Evolutionary conservation across 2,113 vertebrate genomes (phyloP).

Genomic region (Limnothrissa miodon): DNA sequence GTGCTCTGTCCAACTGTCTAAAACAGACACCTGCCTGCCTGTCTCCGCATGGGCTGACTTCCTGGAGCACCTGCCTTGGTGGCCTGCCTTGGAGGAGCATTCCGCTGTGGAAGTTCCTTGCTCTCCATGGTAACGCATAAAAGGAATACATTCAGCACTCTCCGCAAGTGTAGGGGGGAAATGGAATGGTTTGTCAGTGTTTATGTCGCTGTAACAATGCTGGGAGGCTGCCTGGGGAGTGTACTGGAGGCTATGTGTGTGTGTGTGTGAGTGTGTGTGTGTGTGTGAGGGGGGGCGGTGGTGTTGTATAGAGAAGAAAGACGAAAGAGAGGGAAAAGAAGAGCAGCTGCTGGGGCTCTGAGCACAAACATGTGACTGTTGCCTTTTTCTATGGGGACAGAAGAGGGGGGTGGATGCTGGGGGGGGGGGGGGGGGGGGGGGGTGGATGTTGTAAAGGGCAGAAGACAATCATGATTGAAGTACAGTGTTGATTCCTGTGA

Average conservation of each 20-base stretch:
- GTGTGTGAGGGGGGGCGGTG: no score
- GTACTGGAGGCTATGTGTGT: slow-evolving; percentile 45
- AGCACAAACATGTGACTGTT: slow-evolving; percentile 72
- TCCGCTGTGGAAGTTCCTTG: slow-evolving; percentile 48
- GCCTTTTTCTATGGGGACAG: slow-evolving; percentile 70
- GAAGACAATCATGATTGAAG: slow-evolving; percentile 64
- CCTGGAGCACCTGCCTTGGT: slow-evolving; percentile 45
- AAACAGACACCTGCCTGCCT: slow-evolving; percentile 50
- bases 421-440: no score
- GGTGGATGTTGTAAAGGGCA: slow-evolving; percentile 68
- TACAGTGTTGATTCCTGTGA: slow-evolving; percentile 68
- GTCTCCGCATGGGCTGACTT: slow-evolving; percentile 43
- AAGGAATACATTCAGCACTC: slow-evolving; percentile 75
- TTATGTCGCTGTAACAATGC: slow-evolving; percentile 85
- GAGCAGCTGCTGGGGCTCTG: slow-evolving; percentile 71
- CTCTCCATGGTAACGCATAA: slow-evolving; percentile 60
- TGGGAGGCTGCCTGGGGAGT: slow-evolving; percentile 63
- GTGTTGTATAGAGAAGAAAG: slow-evolving; percentile 41
- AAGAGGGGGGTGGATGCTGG: slow-evolving; percentile 56
- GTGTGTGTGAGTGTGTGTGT: not conserved
- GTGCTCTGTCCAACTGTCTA: not conserved
- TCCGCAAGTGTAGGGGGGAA: slow-evolving; percentile 68
- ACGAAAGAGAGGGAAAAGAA: slow-evolving; percentile 52
- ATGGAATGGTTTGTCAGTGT: slow-evolving; percentile 84
- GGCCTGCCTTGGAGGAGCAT: slow-evolving; percentile 44